Evolutionary conservation across 2,888 invertebrate genomes (phyloP).

Genomic region (Neuroscelio doddi): DNA sequence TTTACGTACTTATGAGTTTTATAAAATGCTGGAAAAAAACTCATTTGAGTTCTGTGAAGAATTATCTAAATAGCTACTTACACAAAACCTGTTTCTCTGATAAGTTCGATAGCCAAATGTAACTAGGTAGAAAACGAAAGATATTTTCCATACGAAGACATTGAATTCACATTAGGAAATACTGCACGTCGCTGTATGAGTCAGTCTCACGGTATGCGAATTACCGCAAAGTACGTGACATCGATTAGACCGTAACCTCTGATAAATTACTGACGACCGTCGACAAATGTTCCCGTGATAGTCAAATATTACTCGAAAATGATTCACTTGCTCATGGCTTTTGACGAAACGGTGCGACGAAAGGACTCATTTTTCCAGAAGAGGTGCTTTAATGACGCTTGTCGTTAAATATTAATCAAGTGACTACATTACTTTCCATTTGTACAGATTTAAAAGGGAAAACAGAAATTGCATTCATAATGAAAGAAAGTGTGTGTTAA

Average conservation of each 20-base stretch:
- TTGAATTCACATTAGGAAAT: conserved; percentile 14
- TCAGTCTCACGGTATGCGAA: conserved; percentile 46
- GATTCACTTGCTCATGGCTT: conserved; percentile 31
- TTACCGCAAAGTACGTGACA: conserved; percentile 52
- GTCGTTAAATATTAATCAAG: conserved; percentile 3
- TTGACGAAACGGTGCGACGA: too few species aligned
- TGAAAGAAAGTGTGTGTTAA: too few species aligned
- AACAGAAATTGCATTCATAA: too few species aligned
- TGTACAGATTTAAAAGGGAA: not conserved
- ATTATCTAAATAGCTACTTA: too few species aligned
- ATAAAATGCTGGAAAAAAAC: too few species aligned
- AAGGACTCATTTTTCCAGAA: not conserved
- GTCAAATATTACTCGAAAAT: conserved; percentile 25
- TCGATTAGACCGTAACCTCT: conserved; percentile 49
- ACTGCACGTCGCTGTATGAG: conserved; percentile 20
- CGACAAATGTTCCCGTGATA: conserved; percentile 26
- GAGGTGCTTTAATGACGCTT: not conserved
- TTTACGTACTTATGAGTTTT: too few species aligned
- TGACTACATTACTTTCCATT: not conserved
- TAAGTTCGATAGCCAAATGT: not conserved
- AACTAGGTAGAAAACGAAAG: not conserved
- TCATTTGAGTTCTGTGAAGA: too few species aligned
- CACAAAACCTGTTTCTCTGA: conserved; percentile 1
- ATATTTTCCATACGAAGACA: conserved; percentile 1
- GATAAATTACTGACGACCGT: conserved; percentile 22